phyloP scores from a whole-genome alignment of 1,140 invertebrate genomes.

The Drusus annulatus region DNA sequence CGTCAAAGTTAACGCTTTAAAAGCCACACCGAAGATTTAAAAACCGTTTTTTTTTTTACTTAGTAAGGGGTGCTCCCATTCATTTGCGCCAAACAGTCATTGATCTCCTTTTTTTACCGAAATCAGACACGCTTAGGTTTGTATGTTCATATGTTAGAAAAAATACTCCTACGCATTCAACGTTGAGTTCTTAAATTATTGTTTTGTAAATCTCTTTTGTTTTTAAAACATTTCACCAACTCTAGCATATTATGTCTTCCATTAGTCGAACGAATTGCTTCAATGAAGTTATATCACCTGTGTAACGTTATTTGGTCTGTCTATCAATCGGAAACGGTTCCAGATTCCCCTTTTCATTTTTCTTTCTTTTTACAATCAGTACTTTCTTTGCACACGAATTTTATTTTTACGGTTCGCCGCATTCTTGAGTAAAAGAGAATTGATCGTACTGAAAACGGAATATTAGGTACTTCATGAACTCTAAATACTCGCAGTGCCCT shows the following conservation, averaged over 20 bases:
- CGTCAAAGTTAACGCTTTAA: no score
- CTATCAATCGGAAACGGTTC: slow-evolving; percentile 10
- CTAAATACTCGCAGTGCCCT: no score
- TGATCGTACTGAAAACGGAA: neutral
- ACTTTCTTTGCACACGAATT: neutral
- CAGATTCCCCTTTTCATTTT: slow-evolving; percentile 10
- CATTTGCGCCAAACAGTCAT: no score
- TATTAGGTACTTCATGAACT: no score
- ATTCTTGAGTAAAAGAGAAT: neutral
- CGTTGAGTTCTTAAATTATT: neutral
- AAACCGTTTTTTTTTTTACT: no score
- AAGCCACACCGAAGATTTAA: no score
- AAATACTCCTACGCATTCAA: no score
- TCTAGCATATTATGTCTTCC: neutral
- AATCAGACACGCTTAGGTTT: no score
- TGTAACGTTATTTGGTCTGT: slow-evolving; percentile 53
- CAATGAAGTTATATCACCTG: slow-evolving; percentile 44
- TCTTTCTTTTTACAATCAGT: slow-evolving; percentile 22
- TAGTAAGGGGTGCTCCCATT: no score
- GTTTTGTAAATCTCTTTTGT: no score
- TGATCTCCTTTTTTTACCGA: no score
- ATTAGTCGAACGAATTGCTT: slow-evolving; percentile 47
- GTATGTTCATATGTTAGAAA: no score
- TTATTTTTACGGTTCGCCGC: slow-evolving; percentile 21
- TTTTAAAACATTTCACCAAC: neutral